Evolutionary conservation across 2,888 invertebrate genomes (phyloP).

Genomic region (Marronus borbonicus): DNA sequence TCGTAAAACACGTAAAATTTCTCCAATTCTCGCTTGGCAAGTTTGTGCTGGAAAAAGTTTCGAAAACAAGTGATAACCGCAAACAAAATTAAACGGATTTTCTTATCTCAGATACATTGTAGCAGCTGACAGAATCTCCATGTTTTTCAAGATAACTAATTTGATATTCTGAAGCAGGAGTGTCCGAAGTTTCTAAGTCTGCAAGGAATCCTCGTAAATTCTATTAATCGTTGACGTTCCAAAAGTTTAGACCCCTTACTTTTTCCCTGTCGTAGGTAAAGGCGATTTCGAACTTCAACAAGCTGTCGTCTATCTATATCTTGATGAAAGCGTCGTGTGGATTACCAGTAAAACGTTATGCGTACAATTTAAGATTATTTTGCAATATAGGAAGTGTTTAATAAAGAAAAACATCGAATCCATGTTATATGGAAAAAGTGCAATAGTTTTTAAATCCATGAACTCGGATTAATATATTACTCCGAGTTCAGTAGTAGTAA

Average conservation of each 20-base stretch:
- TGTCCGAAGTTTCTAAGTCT: not conserved
- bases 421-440: no score
- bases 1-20: not conserved
- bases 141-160: conserved; percentile 22
- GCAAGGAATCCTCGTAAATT: conserved; percentile 21
- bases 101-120: conserved; percentile 10
- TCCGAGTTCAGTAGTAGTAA: no score
- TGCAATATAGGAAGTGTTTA: no score
- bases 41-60: conserved; percentile 1
- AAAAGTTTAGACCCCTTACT: conserved; percentile 12
- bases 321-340: no score
- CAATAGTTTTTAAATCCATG: no score
- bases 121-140: conserved; percentile 15
- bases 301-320: not conserved
- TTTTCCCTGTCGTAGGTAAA: conserved; percentile 7
- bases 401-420: no score
- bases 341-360: no score
- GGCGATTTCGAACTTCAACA: not conserved
- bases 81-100: conserved; percentile 30
- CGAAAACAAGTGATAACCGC: not conserved
- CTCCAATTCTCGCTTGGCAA: not conserved
- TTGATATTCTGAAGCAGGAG: conserved; percentile 17
- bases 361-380: no score
- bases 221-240: conserved; percentile 23
- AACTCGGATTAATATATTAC: no score